Evolutionary conservation across 2,797 vertebrate genomes (phyloP).

Genomic region (Cuculus canorus): DNA sequence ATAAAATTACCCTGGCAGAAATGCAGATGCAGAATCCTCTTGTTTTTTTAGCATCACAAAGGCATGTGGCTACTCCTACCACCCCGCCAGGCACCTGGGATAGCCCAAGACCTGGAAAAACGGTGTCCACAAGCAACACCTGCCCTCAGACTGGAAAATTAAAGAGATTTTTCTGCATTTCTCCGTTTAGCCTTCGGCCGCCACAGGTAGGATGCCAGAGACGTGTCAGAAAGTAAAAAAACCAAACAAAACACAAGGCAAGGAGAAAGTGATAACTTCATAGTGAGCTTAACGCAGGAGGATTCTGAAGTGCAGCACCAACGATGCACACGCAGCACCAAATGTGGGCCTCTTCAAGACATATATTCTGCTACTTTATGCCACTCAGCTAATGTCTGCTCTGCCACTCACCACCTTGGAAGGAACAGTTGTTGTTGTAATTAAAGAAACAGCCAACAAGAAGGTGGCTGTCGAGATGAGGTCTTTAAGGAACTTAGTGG

Average conservation of each 20-base stretch:
- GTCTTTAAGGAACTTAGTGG: neutral
- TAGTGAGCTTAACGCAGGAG: neutral
- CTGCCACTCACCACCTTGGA: neutral
- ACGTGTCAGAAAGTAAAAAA: neutral
- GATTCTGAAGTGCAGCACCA: neutral
- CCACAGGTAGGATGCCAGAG: neutral
- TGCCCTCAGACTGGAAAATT: neutral
- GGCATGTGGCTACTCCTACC: neutral
- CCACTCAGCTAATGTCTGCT: neutral
- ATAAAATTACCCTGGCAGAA: neutral
- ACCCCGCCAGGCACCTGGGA: rapidly evolving
- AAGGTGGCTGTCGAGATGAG: neutral
- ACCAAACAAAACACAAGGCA: neutral
- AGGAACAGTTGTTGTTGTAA: neutral
- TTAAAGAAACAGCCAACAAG: neutral
- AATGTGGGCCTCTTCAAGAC: neutral
- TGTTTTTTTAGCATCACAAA: neutral
- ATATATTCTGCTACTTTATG: neutral
- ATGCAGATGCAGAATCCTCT: neutral
- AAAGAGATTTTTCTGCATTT: neutral
- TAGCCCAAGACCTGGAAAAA: neutral
- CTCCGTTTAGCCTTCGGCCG: neutral
- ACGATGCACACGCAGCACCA: neutral
- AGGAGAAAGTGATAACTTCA: neutral
- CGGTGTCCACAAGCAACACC: neutral